Conservation (phyloP, 2,797 vertebrate species). For the Xiphorhynchus erythropygius region DNA sequence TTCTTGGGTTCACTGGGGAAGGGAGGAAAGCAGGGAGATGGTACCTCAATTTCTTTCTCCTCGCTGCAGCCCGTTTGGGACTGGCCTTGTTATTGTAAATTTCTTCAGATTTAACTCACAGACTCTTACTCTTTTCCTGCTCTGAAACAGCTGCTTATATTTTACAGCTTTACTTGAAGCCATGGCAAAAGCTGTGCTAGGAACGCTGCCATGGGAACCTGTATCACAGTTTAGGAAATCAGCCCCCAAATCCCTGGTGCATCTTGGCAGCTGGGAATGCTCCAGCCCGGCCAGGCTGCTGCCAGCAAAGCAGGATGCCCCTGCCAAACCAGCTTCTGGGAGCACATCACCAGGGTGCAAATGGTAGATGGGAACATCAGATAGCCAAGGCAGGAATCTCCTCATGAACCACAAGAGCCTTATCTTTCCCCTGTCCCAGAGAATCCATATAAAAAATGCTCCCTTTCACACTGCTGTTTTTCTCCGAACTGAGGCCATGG, state of each 20-base stretch:
- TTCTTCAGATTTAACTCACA: neutral
- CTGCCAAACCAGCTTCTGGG: neutral
- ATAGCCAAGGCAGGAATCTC: neutral
- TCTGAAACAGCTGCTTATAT: neutral
- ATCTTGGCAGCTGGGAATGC: neutral
- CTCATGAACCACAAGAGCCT: neutral
- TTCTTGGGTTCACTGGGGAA: neutral
- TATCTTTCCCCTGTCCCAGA: neutral
- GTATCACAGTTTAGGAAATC: neutral
- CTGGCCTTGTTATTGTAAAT: neutral
- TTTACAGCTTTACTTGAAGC: neutral
- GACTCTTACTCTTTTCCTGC: neutral
- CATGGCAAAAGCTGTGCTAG: accelerated
- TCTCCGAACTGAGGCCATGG: neutral
- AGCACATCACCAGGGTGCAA: neutral
- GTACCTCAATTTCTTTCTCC: neutral
- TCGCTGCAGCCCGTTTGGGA: neutral
- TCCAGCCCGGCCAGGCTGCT: neutral
- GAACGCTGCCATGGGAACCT: neutral
- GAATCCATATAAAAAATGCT: neutral
- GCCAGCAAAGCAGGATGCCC: neutral
- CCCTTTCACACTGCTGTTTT: neutral
- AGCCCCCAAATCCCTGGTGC: neutral
- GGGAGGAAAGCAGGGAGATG: neutral
- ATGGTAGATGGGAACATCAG: neutral